These are phyloP conservation scores for Anguilla megastoma DNA, from an alignment of 2,797 vertebrate genomes.

Conservation along the genomic window DNA sequence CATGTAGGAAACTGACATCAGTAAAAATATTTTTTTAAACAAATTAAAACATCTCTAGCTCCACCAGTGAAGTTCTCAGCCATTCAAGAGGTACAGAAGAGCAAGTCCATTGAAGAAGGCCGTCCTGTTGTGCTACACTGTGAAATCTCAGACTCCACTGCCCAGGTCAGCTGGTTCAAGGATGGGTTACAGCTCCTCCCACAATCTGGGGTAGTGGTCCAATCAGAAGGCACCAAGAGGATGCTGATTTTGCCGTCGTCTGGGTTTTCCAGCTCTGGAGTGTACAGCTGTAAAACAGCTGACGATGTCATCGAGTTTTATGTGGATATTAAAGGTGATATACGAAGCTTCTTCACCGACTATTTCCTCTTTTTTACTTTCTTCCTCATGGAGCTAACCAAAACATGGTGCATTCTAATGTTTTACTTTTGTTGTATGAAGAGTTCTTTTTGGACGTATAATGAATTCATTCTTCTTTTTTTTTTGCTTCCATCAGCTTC, in stretches of 20 bases:
- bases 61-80: slow-evolving; percentile 74
- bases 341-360: slow-evolving; percentile 58
- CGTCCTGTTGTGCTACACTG: slow-evolving; percentile 72
- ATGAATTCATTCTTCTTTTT: slow-evolving; percentile 50
- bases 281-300: slow-evolving; percentile 73
- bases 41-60: slow-evolving; percentile 70
- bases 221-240: slow-evolving; percentile 71
- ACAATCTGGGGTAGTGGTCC: slow-evolving; percentile 71
- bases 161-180: slow-evolving; percentile 73
- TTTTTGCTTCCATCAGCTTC: slow-evolving; percentile 49
- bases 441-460: slow-evolving; percentile 42
- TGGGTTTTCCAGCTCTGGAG: slow-evolving; percentile 71
- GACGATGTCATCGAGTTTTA: slow-evolving; percentile 74
- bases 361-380: slow-evolving; percentile 23
- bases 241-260: slow-evolving; percentile 70
- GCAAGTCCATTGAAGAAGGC: slow-evolving; percentile 68
- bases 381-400: slow-evolving; percentile 58
- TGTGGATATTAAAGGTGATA: slow-evolving; percentile 86
- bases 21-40: slow-evolving; percentile 56
- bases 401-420: slow-evolving; percentile 45
- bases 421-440: slow-evolving; percentile 40
- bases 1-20: slow-evolving; percentile 43
- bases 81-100: slow-evolving; percentile 74
- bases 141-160: slow-evolving; percentile 73
- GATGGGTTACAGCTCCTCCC: slow-evolving; percentile 75